Evolutionary conservation across 2,113 vertebrate genomes (phyloP), one percentile per base, ranked within the genome.

Genomic region (Piliocolobus tephrosceles): DNA sequence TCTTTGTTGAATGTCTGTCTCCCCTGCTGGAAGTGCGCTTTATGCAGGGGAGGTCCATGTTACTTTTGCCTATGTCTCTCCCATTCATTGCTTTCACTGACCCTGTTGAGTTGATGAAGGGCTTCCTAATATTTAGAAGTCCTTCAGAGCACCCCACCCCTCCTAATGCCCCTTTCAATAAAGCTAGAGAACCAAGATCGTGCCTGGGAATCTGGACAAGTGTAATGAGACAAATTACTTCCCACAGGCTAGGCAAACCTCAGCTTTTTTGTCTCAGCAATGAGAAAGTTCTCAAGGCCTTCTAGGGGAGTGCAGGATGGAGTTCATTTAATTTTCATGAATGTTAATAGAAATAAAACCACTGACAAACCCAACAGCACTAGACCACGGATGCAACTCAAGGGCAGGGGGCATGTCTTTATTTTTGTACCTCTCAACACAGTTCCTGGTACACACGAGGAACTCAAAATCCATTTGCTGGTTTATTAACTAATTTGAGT

Each of bases 391-490:
- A 66, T 35, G 30, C 16, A 73, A 64, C 20, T 5, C 7, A 8
- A 81, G 64, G 20, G 47, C 55, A 25, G 27, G 18, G 14, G 14
- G 5, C 22, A 3, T 12, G 13, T 8, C 25, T 35, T 27, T 45
- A 57, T 30, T 4, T 57, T 16, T 61, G 14, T 57, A 25, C 13
- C 1, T 76, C 45, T 83, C n/a, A n/a, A 11, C 3, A 11, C 23
- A 8, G 23, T 1, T 52, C 6, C n/a, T 80, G 16, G 14, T 22
- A 38, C 2, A 13, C 1, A n/a, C 0, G 11, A 87, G 14, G 78
- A 47, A 17, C 30, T 68, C 55, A 57, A 2, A 35, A 6, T 58
- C 61, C 23, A 6, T 27, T 20, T 47, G 18, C 73, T 14, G 3
- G 10, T 35, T 45, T 38, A n/a, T 23, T 17, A 64, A 43, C 50